Evolutionary conservation across 1,140 invertebrate species (phyloP).

Genomic region (Solenopsis invicta): DNA sequence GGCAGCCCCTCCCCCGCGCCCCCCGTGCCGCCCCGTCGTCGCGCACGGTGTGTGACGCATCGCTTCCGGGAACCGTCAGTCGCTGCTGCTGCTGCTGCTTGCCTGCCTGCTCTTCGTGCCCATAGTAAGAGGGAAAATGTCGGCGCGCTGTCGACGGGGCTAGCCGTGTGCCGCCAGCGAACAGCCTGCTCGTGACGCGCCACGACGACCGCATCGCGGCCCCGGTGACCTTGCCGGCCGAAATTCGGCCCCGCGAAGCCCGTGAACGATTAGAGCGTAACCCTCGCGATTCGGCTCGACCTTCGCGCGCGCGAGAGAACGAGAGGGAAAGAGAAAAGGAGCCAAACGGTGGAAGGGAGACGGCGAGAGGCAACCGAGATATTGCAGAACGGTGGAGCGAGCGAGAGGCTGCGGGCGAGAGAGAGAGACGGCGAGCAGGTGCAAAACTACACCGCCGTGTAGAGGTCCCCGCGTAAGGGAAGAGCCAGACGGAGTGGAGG

Average conservation of each 20-base stretch:
- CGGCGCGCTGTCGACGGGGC: slow-evolving; percentile 84
- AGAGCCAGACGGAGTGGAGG: slow-evolving; percentile 56
- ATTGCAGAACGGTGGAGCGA: background rate
- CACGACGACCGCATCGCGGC: background rate
- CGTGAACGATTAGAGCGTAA: slow-evolving; percentile 46
- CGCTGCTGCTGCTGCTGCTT: too few species aligned
- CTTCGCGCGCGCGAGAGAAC: slow-evolving; percentile 9
- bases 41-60: slow-evolving; percentile 70
- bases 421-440: slow-evolving; percentile 31
- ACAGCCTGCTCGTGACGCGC: slow-evolving; percentile 26
- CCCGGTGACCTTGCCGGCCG: background rate
- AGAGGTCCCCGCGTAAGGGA: slow-evolving; percentile 17
- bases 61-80: slow-evolving; percentile 79
- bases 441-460: slow-evolving; percentile 35
- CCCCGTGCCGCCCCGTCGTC: slow-evolving; percentile 22
- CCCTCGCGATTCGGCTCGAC: slow-evolving; percentile 58
- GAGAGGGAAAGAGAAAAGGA: background rate
- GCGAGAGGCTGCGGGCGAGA: background rate
- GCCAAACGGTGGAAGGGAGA: background rate
- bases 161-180: slow-evolving; percentile 83
- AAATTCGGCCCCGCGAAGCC: background rate
- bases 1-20: slow-evolving; percentile 4
- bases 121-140: slow-evolving; percentile 83
- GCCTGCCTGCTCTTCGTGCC: slow-evolving; percentile 69
- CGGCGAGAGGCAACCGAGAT: background rate